These are phyloP conservation scores for Mormyrops boulengeri DNA, from an alignment of 2,797 vertebrate genomes.

Conservation along the genomic window DNA sequence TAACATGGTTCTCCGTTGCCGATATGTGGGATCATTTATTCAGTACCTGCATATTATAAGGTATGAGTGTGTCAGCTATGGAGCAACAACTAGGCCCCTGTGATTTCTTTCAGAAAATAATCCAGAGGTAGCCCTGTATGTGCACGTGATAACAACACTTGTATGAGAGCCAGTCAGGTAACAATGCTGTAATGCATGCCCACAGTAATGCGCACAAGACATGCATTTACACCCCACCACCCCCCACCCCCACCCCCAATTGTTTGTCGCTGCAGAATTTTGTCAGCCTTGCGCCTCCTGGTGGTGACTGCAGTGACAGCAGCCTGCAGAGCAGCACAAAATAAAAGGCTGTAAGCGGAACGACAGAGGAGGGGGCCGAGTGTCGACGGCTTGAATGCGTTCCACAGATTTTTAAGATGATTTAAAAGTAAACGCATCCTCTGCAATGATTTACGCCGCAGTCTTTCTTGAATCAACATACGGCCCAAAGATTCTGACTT, in stretches of 20 bases:
- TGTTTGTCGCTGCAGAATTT: slow-evolving; percentile 39
- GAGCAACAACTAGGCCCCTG: background rate
- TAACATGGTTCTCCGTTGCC: slow-evolving; percentile 8
- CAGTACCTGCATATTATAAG: background rate
- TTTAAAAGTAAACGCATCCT: background rate
- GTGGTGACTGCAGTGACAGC: slow-evolving; percentile 39
- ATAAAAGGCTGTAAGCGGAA: background rate
- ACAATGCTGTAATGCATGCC: slow-evolving; percentile 38
- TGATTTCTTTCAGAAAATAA: slow-evolving; percentile 3
- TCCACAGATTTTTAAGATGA: background rate
- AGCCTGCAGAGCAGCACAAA: slow-evolving; percentile 16
- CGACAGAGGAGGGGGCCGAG: background rate
- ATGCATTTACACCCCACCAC: slow-evolving; percentile 24
- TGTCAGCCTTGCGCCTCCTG: slow-evolving; percentile 54
- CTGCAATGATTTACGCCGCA: background rate
- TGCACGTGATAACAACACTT: slow-evolving; percentile 23
- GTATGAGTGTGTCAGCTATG: background rate
- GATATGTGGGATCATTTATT: slow-evolving; percentile 20
- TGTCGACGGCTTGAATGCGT: background rate
- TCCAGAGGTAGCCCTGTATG: slow-evolving; percentile 1
- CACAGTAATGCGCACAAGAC: slow-evolving; percentile 35
- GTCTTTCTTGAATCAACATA: background rate
- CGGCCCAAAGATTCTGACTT: background rate
- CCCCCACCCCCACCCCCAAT: slow-evolving; percentile 31
- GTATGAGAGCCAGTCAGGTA: slow-evolving; percentile 41